A percentile compares a stretch with the other conserved stretches of the same genome.
Evolutionary conservation across 2,113 vertebrate genomes (phyloP).

Genomic region (Lipophrys pholis): DNA sequence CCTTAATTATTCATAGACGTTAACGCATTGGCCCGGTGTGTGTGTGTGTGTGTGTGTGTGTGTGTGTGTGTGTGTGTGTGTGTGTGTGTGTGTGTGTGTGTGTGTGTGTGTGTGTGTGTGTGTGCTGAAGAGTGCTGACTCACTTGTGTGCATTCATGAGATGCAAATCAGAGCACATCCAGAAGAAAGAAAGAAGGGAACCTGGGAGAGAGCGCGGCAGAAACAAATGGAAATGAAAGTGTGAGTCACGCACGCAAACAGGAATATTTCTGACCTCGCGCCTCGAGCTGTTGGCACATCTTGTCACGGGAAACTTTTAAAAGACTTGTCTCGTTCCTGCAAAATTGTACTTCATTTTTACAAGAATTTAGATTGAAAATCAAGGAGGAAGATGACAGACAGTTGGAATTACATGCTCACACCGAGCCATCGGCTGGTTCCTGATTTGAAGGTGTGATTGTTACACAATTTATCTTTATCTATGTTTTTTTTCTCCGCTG

Average conservation of each 20-base stretch:
- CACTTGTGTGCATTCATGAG: constrained; percentile 31
- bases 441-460: too few species aligned
- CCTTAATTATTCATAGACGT: constrained; percentile 55
- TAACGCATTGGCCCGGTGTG: constrained; percentile 19
- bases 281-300: not conserved
- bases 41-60: too few species aligned
- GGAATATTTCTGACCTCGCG: not conserved
- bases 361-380: too few species aligned
- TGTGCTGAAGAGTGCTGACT: constrained; percentile 37
- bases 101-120: constrained; percentile 2
- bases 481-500: too few species aligned
- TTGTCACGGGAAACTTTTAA: not conserved
- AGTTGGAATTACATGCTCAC: too few species aligned
- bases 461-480: too few species aligned
- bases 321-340: too few species aligned
- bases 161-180: constrained; percentile 34
- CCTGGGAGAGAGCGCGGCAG: not conserved
- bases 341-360: too few species aligned
- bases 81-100: too few species aligned
- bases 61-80: not conserved
- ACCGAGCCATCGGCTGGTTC: too few species aligned
- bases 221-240: not conserved
- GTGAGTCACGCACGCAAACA: constrained; percentile 5
- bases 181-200: constrained; percentile 1
- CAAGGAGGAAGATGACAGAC: too few species aligned